Conservation (phyloP, 2,797 vertebrate genomes). For the Rhinichthys osculus region DNA sequence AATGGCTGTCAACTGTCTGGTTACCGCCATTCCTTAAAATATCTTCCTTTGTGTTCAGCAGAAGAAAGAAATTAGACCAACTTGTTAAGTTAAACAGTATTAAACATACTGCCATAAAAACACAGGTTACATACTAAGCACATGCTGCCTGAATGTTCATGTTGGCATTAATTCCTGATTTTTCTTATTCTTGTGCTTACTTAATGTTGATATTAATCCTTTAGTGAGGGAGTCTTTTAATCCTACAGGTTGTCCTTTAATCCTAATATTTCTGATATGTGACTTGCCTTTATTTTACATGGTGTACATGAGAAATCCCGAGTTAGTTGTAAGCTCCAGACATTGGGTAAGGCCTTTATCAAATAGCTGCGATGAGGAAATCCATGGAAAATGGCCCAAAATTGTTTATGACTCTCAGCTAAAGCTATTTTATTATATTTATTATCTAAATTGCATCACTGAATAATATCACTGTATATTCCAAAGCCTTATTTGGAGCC, state of each 20-base stretch:
- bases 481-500: background rate
- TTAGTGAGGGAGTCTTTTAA: background rate
- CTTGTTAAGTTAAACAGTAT: background rate
- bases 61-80: background rate
- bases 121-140: background rate
- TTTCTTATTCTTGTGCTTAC: background rate
- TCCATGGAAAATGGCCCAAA: background rate
- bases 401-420: background rate
- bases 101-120: background rate
- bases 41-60: background rate
- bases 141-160: background rate
- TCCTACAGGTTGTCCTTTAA: background rate
- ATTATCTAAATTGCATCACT: background rate
- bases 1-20: background rate
- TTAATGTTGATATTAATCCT: background rate
- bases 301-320: background rate
- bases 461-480: background rate
- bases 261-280: conserved; percentile 12
- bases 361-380: conserved; percentile 4
- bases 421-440: background rate
- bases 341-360: background rate
- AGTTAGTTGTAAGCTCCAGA: background rate
- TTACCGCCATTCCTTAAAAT: background rate
- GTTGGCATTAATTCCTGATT: background rate
- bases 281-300: background rate